Conservation (phyloP, 2,888 invertebrate species). For the Stenichneumon culpator region DNA sequence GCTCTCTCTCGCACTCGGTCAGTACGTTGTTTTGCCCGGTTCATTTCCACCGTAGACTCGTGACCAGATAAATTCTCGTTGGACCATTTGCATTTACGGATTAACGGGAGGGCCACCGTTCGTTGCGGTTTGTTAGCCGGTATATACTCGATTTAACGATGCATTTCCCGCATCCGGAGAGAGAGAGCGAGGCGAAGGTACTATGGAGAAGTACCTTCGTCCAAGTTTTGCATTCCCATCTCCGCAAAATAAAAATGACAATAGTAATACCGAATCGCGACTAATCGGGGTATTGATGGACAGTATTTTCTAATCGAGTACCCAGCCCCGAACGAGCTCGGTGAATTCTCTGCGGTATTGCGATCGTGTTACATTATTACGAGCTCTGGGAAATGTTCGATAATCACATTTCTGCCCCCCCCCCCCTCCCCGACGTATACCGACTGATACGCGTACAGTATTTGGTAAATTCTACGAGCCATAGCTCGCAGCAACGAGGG, state of each 20-base stretch:
- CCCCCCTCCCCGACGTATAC: background rate
- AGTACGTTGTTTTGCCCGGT: slow-evolving; percentile 49
- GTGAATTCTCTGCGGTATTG: slow-evolving; percentile 62
- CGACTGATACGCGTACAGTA: background rate
- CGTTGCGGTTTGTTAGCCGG: slow-evolving; percentile 60
- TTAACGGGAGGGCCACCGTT: slow-evolving; percentile 50
- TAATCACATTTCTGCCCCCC: slow-evolving; percentile 66
- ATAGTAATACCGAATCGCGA: background rate
- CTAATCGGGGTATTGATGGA: slow-evolving; percentile 8
- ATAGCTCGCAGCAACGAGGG: background rate
- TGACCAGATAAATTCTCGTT: slow-evolving; percentile 57
- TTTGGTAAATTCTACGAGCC: background rate
- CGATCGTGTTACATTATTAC: slow-evolving; percentile 68
- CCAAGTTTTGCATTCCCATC: background rate
- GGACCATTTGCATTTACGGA: slow-evolving; percentile 64
- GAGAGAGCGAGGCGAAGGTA: slow-evolving; percentile 14
- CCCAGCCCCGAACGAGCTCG: slow-evolving; percentile 54
- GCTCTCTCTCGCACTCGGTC: slow-evolving; percentile 25
- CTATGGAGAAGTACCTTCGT: background rate
- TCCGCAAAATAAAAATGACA: slow-evolving; percentile 6
- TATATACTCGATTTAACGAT: slow-evolving; percentile 64
- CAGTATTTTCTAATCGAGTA: slow-evolving; percentile 66
- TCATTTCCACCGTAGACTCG: slow-evolving; percentile 38
- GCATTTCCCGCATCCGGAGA: slow-evolving; percentile 31
- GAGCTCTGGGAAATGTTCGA: slow-evolving; percentile 63